phyloP scores from a whole-genome alignment of 2,888 invertebrate genomes.

The Quadriops clusia region DNA sequence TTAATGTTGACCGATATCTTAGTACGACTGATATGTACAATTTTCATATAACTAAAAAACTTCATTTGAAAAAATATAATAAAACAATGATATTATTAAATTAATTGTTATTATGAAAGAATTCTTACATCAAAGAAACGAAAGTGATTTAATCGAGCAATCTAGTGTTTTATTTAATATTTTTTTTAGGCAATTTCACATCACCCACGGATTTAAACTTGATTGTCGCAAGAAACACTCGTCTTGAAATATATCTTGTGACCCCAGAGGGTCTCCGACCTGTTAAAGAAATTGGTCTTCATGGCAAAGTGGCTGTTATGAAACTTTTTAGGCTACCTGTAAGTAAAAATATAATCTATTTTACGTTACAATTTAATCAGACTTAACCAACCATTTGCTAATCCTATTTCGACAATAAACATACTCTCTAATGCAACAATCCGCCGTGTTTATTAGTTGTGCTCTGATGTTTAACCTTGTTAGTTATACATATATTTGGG shows the following conservation, averaged over 20 bases:
- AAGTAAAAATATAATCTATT: constrained; percentile 25
- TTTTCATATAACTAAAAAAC: too few species aligned
- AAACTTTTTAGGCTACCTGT: constrained; percentile 87
- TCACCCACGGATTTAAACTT: constrained; percentile 88
- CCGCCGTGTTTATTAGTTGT: too few species aligned
- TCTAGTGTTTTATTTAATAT: constrained; percentile 13
- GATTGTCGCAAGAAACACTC: constrained; percentile 87
- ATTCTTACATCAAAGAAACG: too few species aligned
- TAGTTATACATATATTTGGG: too few species aligned
- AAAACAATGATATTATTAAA: not conserved
- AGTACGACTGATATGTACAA: too few species aligned
- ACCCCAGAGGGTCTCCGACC: constrained; percentile 92
- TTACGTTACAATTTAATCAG: not conserved
- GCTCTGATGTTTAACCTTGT: too few species aligned
- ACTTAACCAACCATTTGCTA: too few species aligned
- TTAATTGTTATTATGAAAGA: constrained; percentile 6
- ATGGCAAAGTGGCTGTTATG: constrained; percentile 90
- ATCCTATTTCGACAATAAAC: too few species aligned
- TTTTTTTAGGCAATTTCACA: constrained; percentile 81
- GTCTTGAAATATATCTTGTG: constrained; percentile 89
- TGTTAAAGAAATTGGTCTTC: constrained; percentile 88
- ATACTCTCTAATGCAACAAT: too few species aligned
- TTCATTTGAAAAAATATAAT: too few species aligned
- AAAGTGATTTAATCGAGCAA: constrained; percentile 6
- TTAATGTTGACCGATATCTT: too few species aligned